phyloP scores from a whole-genome alignment of 2,888 invertebrate species.

The Leptarthrus brevirostris region DNA sequence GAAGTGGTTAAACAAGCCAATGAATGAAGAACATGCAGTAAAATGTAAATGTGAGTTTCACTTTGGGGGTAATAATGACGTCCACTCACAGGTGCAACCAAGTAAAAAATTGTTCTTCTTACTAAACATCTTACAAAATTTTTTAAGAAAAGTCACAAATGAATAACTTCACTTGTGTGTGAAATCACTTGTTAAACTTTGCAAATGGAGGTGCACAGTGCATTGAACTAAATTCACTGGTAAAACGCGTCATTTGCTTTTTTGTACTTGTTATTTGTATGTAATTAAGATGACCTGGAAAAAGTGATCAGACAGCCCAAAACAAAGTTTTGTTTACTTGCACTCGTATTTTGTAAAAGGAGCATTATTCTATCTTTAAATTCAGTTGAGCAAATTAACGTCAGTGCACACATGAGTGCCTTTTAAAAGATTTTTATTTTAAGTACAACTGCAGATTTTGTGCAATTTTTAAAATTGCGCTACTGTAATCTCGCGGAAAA shows the following conservation, averaged over 20 bases:
- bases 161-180: not conserved
- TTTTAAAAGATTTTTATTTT: conserved; percentile 5
- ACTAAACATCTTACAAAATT: not conserved
- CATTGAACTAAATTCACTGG: conserved; percentile 30
- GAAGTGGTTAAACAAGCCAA: no score
- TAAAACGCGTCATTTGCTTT: conserved; percentile 13
- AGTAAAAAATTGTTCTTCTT: not conserved
- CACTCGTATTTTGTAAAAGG: not conserved
- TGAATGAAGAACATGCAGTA: no score
- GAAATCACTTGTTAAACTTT: not conserved
- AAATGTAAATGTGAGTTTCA: no score
- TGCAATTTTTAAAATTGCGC: not conserved
- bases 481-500: not conserved
- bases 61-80: no score
- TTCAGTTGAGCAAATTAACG: conserved; percentile 29
- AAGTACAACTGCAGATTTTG: not conserved
- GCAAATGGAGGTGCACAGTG: conserved; percentile 17
- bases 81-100: not conserved
- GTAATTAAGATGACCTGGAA: conserved; percentile 39
- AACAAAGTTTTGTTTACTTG: conserved; percentile 38
- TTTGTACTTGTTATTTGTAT: not conserved
- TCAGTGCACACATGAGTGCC: conserved; percentile 3
- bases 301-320: conserved; percentile 41
- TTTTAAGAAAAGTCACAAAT: not conserved
- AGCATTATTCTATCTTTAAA: conserved; percentile 28